phyloP scores from a whole-genome alignment of 2,797 vertebrate species.

The Pogonophryne albipinna region DNA sequence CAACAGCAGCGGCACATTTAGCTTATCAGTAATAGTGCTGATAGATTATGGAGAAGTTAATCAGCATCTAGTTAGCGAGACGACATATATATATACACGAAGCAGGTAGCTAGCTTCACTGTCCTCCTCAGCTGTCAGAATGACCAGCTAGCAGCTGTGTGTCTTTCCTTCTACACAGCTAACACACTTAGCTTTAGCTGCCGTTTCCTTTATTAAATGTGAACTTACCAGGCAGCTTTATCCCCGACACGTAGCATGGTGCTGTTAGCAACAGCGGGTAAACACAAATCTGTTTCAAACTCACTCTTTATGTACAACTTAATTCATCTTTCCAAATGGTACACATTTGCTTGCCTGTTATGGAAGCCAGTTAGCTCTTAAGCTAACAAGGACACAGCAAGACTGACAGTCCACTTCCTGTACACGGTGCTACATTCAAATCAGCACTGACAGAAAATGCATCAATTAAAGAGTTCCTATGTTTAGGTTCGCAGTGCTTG shows the following conservation, averaged over 20 bases:
- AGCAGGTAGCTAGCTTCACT: background rate
- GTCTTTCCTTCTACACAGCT: constrained; percentile 15
- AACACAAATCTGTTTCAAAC: constrained; percentile 49
- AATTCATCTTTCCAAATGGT: constrained; percentile 77
- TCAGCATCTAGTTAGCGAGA: background rate
- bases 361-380: constrained; percentile 55
- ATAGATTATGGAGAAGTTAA: background rate
- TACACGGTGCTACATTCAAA: constrained; percentile 62
- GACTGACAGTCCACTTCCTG: constrained; percentile 80
- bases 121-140: constrained; percentile 63
- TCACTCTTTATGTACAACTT: constrained; percentile 50
- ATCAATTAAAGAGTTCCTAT: constrained; percentile 32
- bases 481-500: background rate
- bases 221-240: constrained; percentile 82
- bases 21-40: background rate
- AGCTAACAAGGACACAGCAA: constrained; percentile 85
- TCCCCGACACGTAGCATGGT: constrained; percentile 85
- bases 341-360: constrained; percentile 65
- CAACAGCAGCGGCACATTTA: background rate
- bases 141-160: constrained; percentile 7
- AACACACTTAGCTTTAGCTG: constrained; percentile 20
- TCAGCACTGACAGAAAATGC: constrained; percentile 39
- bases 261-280: constrained; percentile 48
- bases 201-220: background rate
- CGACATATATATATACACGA: background rate